Conservation (phyloP, 2,888 invertebrate genomes). For the Aphidoletes aphidimyza region DNA sequence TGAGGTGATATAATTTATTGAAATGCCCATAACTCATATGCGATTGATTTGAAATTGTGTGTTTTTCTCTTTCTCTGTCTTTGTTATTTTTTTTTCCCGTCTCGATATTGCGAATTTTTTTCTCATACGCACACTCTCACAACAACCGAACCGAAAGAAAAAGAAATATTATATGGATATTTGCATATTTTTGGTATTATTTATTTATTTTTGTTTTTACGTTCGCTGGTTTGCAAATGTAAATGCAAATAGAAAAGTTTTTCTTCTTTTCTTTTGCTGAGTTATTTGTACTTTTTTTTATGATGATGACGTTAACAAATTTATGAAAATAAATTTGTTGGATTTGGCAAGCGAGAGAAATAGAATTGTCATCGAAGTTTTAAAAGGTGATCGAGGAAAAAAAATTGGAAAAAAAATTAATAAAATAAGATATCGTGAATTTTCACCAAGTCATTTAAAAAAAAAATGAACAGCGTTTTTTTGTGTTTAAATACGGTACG, state of each 20-base stretch:
- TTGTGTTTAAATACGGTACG: neutral
- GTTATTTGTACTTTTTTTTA: neutral
- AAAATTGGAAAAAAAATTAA: neutral
- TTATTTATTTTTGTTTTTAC: neutral
- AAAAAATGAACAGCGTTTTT: neutral
- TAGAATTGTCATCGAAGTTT: too few species aligned
- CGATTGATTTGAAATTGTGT: constrained; percentile 3
- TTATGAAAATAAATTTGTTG: neutral
- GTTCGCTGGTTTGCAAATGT: neutral
- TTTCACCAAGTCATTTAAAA: constrained; percentile 36
- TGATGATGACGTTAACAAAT: too few species aligned
- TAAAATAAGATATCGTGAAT: neutral
- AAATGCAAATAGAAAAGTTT: neutral
- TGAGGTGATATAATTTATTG: constrained; percentile 9
- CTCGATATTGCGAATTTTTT: neutral
- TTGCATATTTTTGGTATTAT: constrained; percentile 44
- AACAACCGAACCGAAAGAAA: too few species aligned
- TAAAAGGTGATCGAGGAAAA: neutral
- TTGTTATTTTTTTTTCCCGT: too few species aligned
- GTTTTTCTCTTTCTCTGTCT: neutral
- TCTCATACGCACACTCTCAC: neutral
- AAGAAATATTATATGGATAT: constrained; percentile 28
- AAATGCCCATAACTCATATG: constrained; percentile 11
- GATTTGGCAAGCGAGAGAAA: neutral
- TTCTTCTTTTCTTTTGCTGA: neutral